A percentile compares a stretch with the other conserved stretches of the same genome.
These are phyloP conservation scores for Hemaris fuciformis DNA, from an alignment of 2,888 invertebrate species.

Conservation along the genomic window DNA sequence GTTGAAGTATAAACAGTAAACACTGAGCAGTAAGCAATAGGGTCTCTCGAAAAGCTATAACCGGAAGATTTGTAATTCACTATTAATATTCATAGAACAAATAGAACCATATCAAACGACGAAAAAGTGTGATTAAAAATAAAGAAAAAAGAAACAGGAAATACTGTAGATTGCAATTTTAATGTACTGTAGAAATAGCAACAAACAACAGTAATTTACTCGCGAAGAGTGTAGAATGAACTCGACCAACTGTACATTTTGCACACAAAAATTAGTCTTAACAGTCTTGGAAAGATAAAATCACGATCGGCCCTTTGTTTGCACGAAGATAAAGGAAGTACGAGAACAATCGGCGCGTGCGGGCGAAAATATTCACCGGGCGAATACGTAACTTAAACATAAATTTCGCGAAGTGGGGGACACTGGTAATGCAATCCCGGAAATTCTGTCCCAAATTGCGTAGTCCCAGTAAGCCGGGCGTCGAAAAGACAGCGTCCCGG, in stretches of 20 bases:
- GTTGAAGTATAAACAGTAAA: too few relatives aligned
- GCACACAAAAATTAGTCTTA: conserved; percentile 1
- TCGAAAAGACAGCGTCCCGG: conserved; percentile 24
- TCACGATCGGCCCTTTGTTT: neutral
- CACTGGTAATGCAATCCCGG: conserved; percentile 18
- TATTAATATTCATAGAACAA: too few relatives aligned
- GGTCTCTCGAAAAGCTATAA: too few relatives aligned
- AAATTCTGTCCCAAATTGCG: conserved; percentile 26
- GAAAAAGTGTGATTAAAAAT: too few relatives aligned
- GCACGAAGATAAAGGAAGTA: neutral
- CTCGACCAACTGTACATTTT: neutral
- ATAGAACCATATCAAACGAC: too few relatives aligned
- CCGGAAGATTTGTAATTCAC: too few relatives aligned
- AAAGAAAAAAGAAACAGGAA: too few relatives aligned
- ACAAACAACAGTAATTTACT: neutral
- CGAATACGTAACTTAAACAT: conserved; percentile 12
- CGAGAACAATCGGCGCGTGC: conserved; percentile 1
- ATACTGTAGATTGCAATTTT: too few relatives aligned
- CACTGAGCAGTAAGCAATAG: too few relatives aligned
- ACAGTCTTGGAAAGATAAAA: neutral
- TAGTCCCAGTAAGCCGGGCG: conserved; percentile 26
- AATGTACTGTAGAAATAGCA: too few relatives aligned
- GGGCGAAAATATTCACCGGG: conserved; percentile 10
- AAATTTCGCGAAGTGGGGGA: conserved; percentile 21
- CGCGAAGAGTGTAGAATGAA: neutral